A percentile compares a stretch with the other conserved stretches of the same genome.
These are phyloP conservation scores for Poeciliopsis paucimaculata DNA, from an alignment of 2,797 vertebrate species.

Conservation along the genomic window DNA sequence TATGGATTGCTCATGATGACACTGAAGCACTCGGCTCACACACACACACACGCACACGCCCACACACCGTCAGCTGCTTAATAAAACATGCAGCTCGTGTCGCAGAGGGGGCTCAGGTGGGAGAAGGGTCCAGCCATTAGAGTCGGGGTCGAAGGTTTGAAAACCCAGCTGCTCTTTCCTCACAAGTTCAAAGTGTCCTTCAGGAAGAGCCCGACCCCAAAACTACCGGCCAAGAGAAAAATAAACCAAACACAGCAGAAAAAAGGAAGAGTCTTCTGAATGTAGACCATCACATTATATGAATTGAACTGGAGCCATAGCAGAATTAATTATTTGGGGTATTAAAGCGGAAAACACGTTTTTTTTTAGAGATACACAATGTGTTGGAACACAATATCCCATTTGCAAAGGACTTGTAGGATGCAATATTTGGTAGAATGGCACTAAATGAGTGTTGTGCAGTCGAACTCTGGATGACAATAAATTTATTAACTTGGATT, in stretches of 20 bases:
- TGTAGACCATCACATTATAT: background rate
- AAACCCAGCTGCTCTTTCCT: constrained; percentile 15
- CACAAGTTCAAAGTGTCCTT: constrained; percentile 3
- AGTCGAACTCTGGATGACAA: background rate
- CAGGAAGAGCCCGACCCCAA: background rate
- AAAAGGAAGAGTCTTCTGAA: background rate
- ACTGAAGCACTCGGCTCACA: background rate
- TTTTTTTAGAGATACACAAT: background rate
- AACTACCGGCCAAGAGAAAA: background rate
- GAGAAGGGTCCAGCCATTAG: background rate
- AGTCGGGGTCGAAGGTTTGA: constrained; percentile 11
- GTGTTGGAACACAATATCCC: background rate
- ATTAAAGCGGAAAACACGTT: background rate
- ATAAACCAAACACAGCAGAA: background rate
- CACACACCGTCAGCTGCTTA: background rate
- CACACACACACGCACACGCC: background rate
- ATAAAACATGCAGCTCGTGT: constrained; percentile 9
- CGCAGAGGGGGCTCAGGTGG: constrained; percentile 8
- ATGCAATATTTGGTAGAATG: background rate
- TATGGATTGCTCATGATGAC: background rate
- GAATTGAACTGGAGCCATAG: background rate
- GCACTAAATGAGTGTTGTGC: background rate
- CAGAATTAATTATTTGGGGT: background rate
- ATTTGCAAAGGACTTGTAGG: background rate
- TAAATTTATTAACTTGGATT: background rate